Conservation (phyloP, 2,888 invertebrate genomes). For the Philopedon plagiatum region DNA sequence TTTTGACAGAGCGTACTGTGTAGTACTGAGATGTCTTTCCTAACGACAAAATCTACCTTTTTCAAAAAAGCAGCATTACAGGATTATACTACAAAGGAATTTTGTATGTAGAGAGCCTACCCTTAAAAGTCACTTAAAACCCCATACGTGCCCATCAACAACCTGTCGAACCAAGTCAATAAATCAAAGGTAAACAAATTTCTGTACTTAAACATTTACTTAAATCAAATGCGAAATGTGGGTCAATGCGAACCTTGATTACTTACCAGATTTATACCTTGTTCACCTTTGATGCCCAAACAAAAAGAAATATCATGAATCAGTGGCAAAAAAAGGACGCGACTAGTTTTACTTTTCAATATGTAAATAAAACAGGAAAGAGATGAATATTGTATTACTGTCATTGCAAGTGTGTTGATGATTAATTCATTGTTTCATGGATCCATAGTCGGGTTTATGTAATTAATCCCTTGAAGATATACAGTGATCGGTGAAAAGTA, state of each 20-base stretch:
- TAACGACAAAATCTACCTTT: too few species aligned
- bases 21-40: too few species aligned
- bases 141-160: too few species aligned
- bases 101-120: too few species aligned
- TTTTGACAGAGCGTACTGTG: too few species aligned
- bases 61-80: too few species aligned
- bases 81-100: too few species aligned
- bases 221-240: constrained; percentile 15
- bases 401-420: not conserved
- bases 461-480: too few species aligned
- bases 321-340: not conserved
- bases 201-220: constrained; percentile 16
- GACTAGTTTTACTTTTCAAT: not conserved
- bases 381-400: constrained; percentile 6
- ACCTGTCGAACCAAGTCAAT: constrained; percentile 20
- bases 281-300: constrained; percentile 28
- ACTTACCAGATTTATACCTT: constrained; percentile 14
- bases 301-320: constrained; percentile 19
- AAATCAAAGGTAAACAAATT: constrained; percentile 22
- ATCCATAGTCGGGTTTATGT: not conserved
- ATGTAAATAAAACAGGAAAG: constrained; percentile 20
- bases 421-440: not conserved
- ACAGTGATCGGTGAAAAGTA: too few species aligned
- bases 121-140: too few species aligned
- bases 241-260: constrained; percentile 30